Base-by-base conservation (phyloP, 2,113 vertebrate genomes). In the Nesospiza acunhae region DNA sequence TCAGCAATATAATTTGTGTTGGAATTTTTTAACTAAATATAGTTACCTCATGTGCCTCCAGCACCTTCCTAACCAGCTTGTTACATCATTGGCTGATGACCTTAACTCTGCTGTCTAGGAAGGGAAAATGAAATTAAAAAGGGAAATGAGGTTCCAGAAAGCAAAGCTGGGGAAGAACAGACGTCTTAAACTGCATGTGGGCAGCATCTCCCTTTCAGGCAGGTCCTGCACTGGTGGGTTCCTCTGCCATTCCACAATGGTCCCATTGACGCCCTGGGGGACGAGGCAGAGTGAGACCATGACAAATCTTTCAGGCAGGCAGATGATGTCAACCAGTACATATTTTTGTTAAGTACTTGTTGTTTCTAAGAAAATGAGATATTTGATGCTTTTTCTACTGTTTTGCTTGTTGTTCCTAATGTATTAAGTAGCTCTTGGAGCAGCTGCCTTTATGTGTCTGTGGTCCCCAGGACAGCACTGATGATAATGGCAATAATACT, bases 401-500 rank as follows among this genome's bases (percentile, higher is more conserved):
- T 55, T 81, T 50, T 73, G 4, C n/a, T 42, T 0, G 0, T 67
- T 86, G 58, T 58, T 87, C 24, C 41, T 84, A 72, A 37, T 0
- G 1, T 49, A 59, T 78, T 59, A 91, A 90, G 76, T 83, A 95
- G 60, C 80, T 89, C 64, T 90, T 52, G 21, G 1, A 74, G 35
- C 49, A 85, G 21, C 30, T 3, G 10, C n/a, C 42, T 90, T 75
- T 1, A 5, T 49, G 31, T 62, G 18, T 75, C 50, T 70, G 73
- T 74, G 52, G 63, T 67, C 81, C 75, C 72, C 76, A 94, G 88
- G 92, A 92, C 87, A 90, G 52, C 39, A 0, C 85, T 77, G 79
- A 96, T 16, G 64, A 70, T 95, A 80, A 92, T 87, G 77, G 74
- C 84, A 97, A 41, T 92, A 96, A 89, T 92, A 81, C 96, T 95